Percentiles rank a stretch among this genome's conserved stretches.
Conservation (phyloP, 2,113 vertebrate genomes). For the Petrocephalus microphthalmus region DNA sequence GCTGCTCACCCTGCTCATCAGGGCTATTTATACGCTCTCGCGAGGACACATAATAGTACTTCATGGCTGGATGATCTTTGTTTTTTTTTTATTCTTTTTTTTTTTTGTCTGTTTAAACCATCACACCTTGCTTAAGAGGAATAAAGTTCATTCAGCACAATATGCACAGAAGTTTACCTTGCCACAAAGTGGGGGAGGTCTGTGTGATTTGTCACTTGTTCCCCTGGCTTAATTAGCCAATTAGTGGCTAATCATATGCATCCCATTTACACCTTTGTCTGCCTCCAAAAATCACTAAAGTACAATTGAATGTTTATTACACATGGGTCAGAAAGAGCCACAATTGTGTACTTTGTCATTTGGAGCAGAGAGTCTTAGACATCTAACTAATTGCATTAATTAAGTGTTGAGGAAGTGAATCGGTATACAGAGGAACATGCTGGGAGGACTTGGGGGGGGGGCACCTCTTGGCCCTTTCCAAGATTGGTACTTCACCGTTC, state of each 20-base stretch:
- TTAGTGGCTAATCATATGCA: constrained; percentile 8
- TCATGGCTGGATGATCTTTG: neutral
- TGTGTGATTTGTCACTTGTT: neutral
- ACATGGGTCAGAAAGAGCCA: neutral
- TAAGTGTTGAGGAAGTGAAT: neutral
- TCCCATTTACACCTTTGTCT: constrained; percentile 3
- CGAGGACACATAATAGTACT: neutral
- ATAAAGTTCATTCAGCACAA: neutral
- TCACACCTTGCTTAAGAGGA: constrained; percentile 8
- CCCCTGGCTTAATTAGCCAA: constrained; percentile 9
- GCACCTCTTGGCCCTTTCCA: neutral
- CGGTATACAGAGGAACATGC: neutral
- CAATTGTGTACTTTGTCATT: constrained; percentile 1
- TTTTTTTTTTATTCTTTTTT: neutral
- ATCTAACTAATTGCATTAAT: neutral
- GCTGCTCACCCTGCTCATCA: neutral
- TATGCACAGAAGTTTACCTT: neutral
- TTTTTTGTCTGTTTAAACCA: neutral
- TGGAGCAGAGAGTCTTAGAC: neutral
- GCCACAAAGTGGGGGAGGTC: neutral
- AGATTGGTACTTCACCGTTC: neutral
- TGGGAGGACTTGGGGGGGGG: neutral
- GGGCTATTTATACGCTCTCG: neutral
- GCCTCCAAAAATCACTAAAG: neutral
- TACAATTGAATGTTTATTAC: neutral